These are phyloP conservation scores for Sinocyclocheilus rhinocerous DNA, from an alignment of 2,113 vertebrate genomes.

Conservation along the genomic window DNA sequence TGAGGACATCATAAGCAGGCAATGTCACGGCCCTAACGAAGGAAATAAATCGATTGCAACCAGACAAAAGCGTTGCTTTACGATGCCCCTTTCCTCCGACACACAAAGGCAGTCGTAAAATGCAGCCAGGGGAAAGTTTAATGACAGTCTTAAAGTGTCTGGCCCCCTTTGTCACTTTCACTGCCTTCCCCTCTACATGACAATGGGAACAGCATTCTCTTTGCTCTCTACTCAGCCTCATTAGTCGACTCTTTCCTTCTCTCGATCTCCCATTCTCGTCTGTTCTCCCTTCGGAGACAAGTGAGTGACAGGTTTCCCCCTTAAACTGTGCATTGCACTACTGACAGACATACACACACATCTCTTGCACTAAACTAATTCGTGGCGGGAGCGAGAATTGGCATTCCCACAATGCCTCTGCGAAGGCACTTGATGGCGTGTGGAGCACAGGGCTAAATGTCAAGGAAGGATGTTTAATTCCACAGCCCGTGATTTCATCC, in stretches of 20 bases:
- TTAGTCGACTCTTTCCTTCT: conserved; percentile 64
- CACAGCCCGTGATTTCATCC: conserved; percentile 65
- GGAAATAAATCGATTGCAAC: conserved; percentile 77
- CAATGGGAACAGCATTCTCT: conserved; percentile 67
- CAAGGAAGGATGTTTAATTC: conserved; percentile 73
- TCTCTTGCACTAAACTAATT: conserved; percentile 41
- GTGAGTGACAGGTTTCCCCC: conserved; percentile 72
- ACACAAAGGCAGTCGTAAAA: conserved; percentile 77
- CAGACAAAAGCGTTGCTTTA: conserved; percentile 76
- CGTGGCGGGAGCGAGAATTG: conserved; percentile 63
- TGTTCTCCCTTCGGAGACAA: conserved; percentile 70
- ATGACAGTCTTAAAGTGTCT: conserved; percentile 78
- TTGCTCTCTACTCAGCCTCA: conserved; percentile 64
- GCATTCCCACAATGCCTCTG: conserved; percentile 66
- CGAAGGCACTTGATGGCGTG: conserved; percentile 60
- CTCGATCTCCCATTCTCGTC: conserved; percentile 65
- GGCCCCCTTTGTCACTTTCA: conserved; percentile 75
- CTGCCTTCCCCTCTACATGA: conserved; percentile 66
- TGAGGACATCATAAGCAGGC: conserved; percentile 78
- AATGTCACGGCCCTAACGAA: conserved; percentile 76
- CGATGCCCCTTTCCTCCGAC: conserved; percentile 69
- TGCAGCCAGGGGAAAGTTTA: conserved; percentile 72
- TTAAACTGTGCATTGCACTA: conserved; percentile 69
- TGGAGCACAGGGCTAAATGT: conserved; percentile 71
- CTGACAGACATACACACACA: conserved; percentile 55